Percentiles rank a stretch among this genome's conserved stretches.
Conservation (phyloP, 2,113 vertebrate species). For the Solea senegalensis region DNA sequence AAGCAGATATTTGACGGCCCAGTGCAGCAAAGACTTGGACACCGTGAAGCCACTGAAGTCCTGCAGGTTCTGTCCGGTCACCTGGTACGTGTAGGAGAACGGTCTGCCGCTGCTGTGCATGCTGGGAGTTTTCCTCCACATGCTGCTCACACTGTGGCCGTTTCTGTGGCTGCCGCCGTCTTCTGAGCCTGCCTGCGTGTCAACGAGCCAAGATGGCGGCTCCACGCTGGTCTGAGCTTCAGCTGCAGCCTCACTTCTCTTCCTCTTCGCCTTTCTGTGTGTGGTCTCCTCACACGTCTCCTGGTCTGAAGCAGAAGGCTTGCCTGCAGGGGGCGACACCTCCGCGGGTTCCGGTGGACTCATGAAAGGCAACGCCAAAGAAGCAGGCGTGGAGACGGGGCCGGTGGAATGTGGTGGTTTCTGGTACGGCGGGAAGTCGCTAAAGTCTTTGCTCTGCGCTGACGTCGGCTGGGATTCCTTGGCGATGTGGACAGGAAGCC, state of each 20-base stretch:
- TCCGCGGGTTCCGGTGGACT: not conserved
- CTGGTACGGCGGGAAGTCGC: conserved; percentile 57
- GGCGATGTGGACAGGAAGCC: not conserved
- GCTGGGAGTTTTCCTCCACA: accelerated
- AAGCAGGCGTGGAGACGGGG: not conserved
- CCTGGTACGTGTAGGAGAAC: conserved; percentile 53
- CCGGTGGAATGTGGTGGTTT: not conserved
- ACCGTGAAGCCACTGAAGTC: conserved; percentile 48
- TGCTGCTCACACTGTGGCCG: accelerated
- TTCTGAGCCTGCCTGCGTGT: not conserved
- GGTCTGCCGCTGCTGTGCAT: conserved; percentile 36
- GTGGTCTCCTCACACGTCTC: no score
- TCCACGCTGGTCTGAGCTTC: conserved; percentile 14
- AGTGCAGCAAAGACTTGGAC: conserved; percentile 25
- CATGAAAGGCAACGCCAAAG: not conserved
- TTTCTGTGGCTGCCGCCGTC: not conserved
- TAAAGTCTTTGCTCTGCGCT: conserved; percentile 24
- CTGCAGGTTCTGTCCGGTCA: conserved; percentile 40
- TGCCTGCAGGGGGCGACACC: not conserved
- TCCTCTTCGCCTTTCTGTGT: conserved; percentile 44
- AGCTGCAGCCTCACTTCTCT: conserved; percentile 10
- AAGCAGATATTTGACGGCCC: conserved; percentile 63
- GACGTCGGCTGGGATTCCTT: conserved; percentile 1
- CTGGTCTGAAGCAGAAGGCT: no score
- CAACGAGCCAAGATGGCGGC: conserved; percentile 68